Base-by-base conservation (phyloP, 2,888 invertebrate species). In the Archips crataeganus region DNA sequence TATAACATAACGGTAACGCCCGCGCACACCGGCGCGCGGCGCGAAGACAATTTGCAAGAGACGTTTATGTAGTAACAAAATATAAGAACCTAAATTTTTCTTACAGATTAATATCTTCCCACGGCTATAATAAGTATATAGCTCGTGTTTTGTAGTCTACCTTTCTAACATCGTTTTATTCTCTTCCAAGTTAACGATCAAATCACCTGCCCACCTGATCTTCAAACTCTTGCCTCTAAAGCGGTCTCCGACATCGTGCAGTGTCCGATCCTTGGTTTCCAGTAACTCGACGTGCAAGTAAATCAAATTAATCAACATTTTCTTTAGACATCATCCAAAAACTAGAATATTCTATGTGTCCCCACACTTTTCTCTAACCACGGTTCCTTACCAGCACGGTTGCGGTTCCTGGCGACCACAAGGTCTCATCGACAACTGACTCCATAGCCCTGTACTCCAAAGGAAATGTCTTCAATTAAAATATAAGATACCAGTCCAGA, bases 391-490 rank as follows among this genome's bases (percentile, higher is more conserved):
- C 60, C 10, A 71, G 2, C 15, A 64, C 34, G 2, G 42, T 45
- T 0, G 64, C 49, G 6, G 45, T 10, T 2, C 45, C 54, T 8
- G 51, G 11, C 2, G 51, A 39, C 15, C 34, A 23, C 42, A 71
- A 45, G 6, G 62, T n/a, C 10, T 74, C 75, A 23, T 71, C 60
- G 10, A 75, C 34, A 23, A 74, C 65, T 23, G 64, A 45, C 3
- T 74, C 75, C 11, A 75, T 13, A 47, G 75, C 64, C 36, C 75
- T 67, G 23, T 64, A 75, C 45, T 75, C 75, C 42, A 75, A 42
- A 2, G 75, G 74, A n/a, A 74, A 59, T 13, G 74, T 39, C 75
- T 9, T 74, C 75, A 63, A 74, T 70, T 13, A 71, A 47, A 32
- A 71, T 42, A 36, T 32, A 75, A n/a, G 69, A 57, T 1, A 69